Conservation (phyloP, 2,888 invertebrate genomes). For the Ferdinandea cuprea region DNA sequence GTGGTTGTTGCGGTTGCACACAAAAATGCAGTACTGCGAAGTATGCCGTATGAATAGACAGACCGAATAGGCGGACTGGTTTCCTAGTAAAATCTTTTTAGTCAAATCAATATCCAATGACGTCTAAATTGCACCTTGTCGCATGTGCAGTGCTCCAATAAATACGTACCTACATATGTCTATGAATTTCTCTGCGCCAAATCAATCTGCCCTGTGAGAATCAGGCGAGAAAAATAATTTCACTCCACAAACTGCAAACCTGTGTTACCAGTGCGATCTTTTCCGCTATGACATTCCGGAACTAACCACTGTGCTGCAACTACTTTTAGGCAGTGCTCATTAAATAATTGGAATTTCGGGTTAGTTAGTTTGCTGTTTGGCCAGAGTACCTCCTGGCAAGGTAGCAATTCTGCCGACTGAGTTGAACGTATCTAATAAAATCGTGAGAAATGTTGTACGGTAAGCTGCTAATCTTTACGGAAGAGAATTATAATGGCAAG, state of each 20-base stretch:
- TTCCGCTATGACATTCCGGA: conserved; percentile 37
- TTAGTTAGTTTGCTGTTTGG: conserved; percentile 7
- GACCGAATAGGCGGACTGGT: conserved; percentile 44
- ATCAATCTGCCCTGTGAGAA: conserved; percentile 34
- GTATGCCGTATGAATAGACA: conserved; percentile 41
- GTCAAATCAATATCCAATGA: conserved; percentile 52
- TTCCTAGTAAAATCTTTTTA: conserved; percentile 27
- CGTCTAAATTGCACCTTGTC: conserved; percentile 48
- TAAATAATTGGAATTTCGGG: conserved; percentile 47
- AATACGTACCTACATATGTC: neutral
- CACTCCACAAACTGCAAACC: conserved; percentile 32
- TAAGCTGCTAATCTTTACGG: conserved; percentile 26
- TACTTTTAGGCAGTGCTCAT: conserved; percentile 40
- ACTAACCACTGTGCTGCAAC: conserved; percentile 9
- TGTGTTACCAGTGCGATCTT: conserved; percentile 19
- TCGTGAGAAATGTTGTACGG: conserved; percentile 28
- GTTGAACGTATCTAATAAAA: conserved; percentile 30
- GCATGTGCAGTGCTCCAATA: conserved; percentile 39
- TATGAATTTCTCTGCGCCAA: conserved; percentile 8
- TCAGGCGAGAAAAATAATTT: conserved; percentile 28
- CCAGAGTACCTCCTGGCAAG: neutral
- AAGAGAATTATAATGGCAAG: conserved; percentile 22
- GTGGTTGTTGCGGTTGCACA: conserved; percentile 17
- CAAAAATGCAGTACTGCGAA: conserved; percentile 36
- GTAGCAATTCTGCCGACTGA: neutral